A percentile compares a stretch with the other conserved stretches of the same genome.
These are phyloP conservation scores for Scaptomyza flava DNA, from an alignment of 2,888 invertebrate genomes.

Conservation along the genomic window DNA sequence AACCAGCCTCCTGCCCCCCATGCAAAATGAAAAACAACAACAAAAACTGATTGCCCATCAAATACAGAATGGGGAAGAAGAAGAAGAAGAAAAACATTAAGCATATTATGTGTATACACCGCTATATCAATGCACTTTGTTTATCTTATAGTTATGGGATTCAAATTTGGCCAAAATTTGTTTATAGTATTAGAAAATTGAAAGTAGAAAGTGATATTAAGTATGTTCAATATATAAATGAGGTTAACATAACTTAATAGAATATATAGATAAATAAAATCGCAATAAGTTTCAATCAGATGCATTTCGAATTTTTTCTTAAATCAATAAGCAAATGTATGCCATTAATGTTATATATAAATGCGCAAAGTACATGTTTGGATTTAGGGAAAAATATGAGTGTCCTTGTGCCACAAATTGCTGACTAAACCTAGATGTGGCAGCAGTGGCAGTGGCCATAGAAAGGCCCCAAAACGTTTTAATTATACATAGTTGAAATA, in stretches of 20 bases:
- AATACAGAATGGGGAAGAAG: background rate
- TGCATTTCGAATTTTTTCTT: too few species aligned
- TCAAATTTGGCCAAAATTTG: background rate
- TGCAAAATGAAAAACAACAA: slow-evolving; percentile 39
- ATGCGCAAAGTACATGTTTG: background rate
- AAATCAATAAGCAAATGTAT: too few species aligned
- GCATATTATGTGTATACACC: background rate
- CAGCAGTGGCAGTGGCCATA: slow-evolving; percentile 45
- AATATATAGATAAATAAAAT: too few species aligned
- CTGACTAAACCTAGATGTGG: slow-evolving; percentile 37
- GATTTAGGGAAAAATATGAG: slow-evolving; percentile 22
- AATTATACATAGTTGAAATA: slow-evolving; percentile 63
- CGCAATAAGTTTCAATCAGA: too few species aligned
- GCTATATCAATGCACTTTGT: slow-evolving; percentile 20
- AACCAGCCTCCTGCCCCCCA: background rate
- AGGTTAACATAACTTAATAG: too few species aligned
- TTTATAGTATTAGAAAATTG: background rate
- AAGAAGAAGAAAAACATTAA: background rate
- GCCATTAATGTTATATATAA: background rate
- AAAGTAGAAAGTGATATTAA: background rate
- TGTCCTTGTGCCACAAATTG: slow-evolving; percentile 51
- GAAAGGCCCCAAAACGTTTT: slow-evolving; percentile 42
- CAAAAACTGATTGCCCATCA: slow-evolving; percentile 27
- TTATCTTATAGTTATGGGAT: background rate
- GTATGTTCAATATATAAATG: background rate